Evolutionary conservation across 2,888 invertebrate species (phyloP).

Genomic region (Spatulosminthurus flaviceps): DNA sequence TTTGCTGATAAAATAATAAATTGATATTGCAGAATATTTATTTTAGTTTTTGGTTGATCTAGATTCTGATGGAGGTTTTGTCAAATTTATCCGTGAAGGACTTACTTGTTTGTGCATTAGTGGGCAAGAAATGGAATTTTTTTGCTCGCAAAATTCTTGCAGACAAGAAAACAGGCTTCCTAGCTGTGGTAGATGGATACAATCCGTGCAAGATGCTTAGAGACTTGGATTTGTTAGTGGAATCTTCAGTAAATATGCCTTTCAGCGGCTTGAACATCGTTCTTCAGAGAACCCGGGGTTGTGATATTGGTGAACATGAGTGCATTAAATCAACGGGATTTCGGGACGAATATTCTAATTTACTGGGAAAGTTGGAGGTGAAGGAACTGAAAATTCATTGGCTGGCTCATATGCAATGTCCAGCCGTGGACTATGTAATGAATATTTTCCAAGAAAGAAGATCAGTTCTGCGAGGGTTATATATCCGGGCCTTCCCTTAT

Average conservation of each 20-base stretch:
- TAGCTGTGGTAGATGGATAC: not conserved
- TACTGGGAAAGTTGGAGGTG: not conserved
- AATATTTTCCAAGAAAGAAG: not conserved
- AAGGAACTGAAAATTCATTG: not conserved
- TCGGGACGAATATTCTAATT: not conserved
- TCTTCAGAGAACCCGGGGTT: not conserved
- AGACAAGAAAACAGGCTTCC: not conserved
- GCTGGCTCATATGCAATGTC: not conserved
- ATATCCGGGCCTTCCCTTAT: not conserved
- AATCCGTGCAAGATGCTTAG: not conserved
- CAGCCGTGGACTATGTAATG: not conserved
- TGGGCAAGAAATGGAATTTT: constrained; percentile 1
- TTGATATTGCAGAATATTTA: not conserved
- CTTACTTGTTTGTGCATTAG: not conserved
- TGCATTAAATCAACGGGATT: not conserved
- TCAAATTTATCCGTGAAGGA: not conserved
- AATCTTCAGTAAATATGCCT: not conserved
- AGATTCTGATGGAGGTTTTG: not conserved
- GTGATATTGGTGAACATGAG: not conserved
- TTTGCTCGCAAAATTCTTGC: not conserved
- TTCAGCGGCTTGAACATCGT: not conserved
- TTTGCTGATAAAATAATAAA: no score
- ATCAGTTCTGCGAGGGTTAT: not conserved
- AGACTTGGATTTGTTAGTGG: not conserved
- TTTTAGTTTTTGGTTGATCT: no score